These are phyloP conservation scores for Ceratina japonica DNA, from an alignment of 1,140 invertebrate species.

Conservation along the genomic window DNA sequence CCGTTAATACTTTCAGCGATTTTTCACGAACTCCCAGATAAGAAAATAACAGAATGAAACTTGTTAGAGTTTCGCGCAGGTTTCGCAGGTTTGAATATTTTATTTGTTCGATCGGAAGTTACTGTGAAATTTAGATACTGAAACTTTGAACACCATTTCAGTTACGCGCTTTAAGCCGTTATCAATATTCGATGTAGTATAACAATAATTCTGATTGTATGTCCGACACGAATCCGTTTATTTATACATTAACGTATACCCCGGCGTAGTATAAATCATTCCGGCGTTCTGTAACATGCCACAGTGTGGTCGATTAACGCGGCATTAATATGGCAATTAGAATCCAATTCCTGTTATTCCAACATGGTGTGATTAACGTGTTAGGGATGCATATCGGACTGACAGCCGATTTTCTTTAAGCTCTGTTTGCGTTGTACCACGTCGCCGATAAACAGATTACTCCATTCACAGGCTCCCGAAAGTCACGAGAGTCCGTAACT, in stretches of 20 bases:
- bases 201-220: background rate
- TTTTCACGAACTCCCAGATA: too few relatives aligned
- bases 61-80: too few relatives aligned
- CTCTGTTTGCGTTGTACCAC: background rate
- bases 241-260: slow-evolving; percentile 8
- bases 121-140: too few relatives aligned
- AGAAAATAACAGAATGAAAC: too few relatives aligned
- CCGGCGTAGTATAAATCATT: slow-evolving; percentile 17
- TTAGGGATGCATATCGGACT: background rate
- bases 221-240: background rate
- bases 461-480: too few relatives aligned
- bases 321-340: slow-evolving; percentile 42
- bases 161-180: too few relatives aligned
- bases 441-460: too few relatives aligned
- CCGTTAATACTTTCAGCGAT: too few relatives aligned
- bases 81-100: too few relatives aligned
- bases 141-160: too few relatives aligned
- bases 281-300: background rate
- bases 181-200: background rate
- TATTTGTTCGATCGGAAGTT: too few relatives aligned
- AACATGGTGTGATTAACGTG: slow-evolving; percentile 20
- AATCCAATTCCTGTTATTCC: slow-evolving; percentile 20
- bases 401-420: background rate
- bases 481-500: too few relatives aligned
- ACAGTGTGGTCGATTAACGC: slow-evolving; percentile 28